These are phyloP conservation scores for Acinonyx jubatus DNA, from an alignment of 2,113 vertebrate genomes.

Conservation along the genomic window DNA sequence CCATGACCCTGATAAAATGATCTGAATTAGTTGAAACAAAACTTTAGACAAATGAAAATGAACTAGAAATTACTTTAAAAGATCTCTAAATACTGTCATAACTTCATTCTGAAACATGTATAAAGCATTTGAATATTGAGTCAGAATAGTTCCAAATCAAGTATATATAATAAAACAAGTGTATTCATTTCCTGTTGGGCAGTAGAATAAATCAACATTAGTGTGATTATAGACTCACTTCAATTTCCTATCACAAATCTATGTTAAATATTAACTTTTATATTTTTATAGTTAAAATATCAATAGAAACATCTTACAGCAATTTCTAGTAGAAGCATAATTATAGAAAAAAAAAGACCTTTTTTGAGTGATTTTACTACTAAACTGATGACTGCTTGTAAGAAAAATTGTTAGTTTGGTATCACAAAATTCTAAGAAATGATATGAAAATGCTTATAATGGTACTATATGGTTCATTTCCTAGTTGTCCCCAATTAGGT, in stretches of 20 bases:
- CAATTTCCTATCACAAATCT: constrained; percentile 61
- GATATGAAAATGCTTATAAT: not conserved
- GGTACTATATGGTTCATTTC: not conserved
- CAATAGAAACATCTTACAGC: constrained; percentile 41
- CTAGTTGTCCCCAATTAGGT: not conserved
- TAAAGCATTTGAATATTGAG: constrained; percentile 56
- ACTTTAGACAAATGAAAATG: constrained; percentile 59
- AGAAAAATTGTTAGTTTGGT: not conserved
- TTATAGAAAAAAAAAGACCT: not conserved
- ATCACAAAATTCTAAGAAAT: not conserved
- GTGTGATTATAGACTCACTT: constrained; percentile 4
- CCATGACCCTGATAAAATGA: constrained; percentile 16
- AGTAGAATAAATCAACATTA: constrained; percentile 68
- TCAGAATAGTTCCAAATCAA: constrained; percentile 67
- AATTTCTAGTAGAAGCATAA: constrained; percentile 65
- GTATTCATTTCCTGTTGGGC: constrained; percentile 60
- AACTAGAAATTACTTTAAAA: constrained; percentile 56
- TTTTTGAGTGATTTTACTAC: not conserved
- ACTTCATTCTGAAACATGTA: constrained; percentile 53
- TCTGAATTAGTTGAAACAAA: constrained; percentile 54
- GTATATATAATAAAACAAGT: constrained; percentile 29
- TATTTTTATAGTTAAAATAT: constrained; percentile 64
- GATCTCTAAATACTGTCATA: constrained; percentile 53
- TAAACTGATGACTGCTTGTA: not conserved
- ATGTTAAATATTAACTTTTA: constrained; percentile 73